phyloP scores from a whole-genome alignment of 2,113 vertebrate genomes.

The Sylvilagus bachmani region DNA sequence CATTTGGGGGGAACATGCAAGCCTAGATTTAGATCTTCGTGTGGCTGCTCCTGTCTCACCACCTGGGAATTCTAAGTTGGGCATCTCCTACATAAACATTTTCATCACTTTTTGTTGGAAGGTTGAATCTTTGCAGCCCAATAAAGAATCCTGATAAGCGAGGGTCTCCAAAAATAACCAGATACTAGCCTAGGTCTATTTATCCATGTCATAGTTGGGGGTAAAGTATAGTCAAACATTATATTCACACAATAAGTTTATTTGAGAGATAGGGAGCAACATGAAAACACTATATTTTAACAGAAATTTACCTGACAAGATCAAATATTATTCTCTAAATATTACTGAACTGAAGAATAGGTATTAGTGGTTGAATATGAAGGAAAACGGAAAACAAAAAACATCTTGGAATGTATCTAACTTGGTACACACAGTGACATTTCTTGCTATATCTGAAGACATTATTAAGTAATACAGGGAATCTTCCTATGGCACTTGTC shows the following conservation, averaged over 20 bases:
- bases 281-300: neutral
- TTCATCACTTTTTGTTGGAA: neutral
- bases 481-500: constrained; percentile 29
- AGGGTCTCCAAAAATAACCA: neutral
- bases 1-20: neutral
- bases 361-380: neutral
- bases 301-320: neutral
- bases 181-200: neutral
- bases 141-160: neutral
- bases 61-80: neutral
- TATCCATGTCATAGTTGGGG: neutral
- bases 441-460: constrained; percentile 7
- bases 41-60: neutral
- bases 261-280: neutral
- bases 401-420: neutral
- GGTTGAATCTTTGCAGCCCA: neutral
- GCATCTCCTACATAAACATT: neutral
- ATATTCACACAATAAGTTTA: neutral
- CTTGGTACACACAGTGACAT: neutral
- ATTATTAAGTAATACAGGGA: neutral
- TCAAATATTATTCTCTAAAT: neutral
- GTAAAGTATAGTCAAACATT: neutral
- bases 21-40: neutral
- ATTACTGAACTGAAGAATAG: neutral
- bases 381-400: constrained; percentile 24